These are phyloP conservation scores for Heliconius sara DNA, from an alignment of 2,888 invertebrate species.

Conservation along the genomic window DNA sequence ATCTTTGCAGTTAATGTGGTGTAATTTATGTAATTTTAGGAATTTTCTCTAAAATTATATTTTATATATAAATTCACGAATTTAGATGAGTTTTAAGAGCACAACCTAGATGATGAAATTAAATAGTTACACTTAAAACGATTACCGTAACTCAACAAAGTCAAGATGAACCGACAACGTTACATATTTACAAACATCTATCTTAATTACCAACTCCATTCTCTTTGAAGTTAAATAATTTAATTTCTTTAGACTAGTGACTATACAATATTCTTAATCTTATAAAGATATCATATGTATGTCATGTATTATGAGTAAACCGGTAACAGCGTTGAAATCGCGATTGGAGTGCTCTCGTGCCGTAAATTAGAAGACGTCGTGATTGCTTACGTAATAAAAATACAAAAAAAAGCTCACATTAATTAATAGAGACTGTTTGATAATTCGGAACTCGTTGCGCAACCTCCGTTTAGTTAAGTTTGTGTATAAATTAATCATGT, in stretches of 20 bases:
- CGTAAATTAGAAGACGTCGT: conserved; percentile 43
- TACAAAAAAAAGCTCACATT: conserved; percentile 34
- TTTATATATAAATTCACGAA: not conserved
- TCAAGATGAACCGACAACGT: not conserved
- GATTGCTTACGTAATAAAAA: conserved; percentile 37
- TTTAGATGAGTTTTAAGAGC: not conserved
- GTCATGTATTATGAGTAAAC: conserved; percentile 34
- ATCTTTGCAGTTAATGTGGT: no score
- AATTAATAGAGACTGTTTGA: conserved; percentile 44
- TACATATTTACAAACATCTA: not conserved
- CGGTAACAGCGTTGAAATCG: conserved; percentile 32
- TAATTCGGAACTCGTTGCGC: conserved; percentile 44
- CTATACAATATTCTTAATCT: conserved; percentile 1
- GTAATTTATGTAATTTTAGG: not conserved
- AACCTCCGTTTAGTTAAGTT: conserved; percentile 45
- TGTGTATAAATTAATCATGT: conserved; percentile 46
- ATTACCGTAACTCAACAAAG: not conserved
- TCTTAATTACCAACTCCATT: conserved; percentile 9
- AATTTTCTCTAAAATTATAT: not conserved
- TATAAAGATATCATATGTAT: conserved; percentile 25
- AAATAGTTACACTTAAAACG: not conserved
- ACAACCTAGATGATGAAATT: not conserved
- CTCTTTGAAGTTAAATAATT: conserved; percentile 10
- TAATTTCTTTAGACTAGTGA: conserved; percentile 19
- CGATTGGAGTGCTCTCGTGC: conserved; percentile 32